These are phyloP conservation scores for Sciurus niger DNA, from an alignment of 2,113 vertebrate genomes.

Conservation along the genomic window DNA sequence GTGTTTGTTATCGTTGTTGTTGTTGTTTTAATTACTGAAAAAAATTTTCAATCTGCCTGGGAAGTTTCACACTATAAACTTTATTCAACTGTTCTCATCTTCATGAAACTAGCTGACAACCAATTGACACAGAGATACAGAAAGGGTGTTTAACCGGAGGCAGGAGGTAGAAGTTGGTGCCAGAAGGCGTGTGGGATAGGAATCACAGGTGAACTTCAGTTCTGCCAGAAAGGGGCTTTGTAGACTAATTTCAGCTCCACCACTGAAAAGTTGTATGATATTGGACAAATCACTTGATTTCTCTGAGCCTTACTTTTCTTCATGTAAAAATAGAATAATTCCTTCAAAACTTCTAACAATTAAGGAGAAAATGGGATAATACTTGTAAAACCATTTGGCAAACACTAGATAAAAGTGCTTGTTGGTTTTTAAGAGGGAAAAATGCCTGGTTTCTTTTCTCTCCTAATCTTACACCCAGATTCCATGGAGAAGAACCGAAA, in stretches of 20 bases:
- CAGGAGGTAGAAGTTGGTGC: not conserved
- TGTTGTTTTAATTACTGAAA: too few species aligned
- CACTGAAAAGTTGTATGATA: not conserved
- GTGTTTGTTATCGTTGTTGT: not conserved
- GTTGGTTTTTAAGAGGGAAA: constrained; percentile 8
- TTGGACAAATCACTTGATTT: not conserved
- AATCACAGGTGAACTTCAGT: not conserved
- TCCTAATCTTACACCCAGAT: not conserved
- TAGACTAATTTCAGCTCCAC: too few species aligned
- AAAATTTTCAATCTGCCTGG: not conserved
- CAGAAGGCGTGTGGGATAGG: not conserved
- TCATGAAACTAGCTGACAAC: not conserved
- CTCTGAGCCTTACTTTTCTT: not conserved
- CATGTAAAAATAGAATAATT: not conserved
- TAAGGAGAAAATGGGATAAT: not conserved
- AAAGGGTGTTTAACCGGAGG: not conserved
- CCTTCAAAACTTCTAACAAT: not conserved
- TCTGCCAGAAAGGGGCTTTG: not conserved
- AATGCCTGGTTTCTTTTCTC: not conserved
- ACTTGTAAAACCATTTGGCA: not conserved
- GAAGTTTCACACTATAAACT: not conserved
- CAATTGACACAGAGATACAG: not conserved
- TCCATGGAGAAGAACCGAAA: not conserved
- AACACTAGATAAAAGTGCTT: not conserved
- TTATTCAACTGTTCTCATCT: not conserved